These are phyloP conservation scores for Liopterus haemorrhoidalis DNA, from an alignment of 2,888 invertebrate species.

Conservation along the genomic window DNA sequence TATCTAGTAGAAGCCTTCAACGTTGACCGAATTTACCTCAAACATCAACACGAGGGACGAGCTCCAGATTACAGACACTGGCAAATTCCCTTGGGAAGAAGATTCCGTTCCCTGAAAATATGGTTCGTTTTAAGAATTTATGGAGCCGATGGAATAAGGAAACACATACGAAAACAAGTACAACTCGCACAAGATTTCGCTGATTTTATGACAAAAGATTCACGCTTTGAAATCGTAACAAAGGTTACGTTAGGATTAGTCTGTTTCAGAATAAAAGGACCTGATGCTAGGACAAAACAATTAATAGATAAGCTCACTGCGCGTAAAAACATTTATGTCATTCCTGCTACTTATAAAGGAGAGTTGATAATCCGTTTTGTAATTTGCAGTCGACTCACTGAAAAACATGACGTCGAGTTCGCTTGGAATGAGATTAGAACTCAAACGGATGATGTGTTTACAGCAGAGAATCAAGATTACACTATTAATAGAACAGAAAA, in stretches of 20 bases:
- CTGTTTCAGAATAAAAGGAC: slow-evolving; percentile 79
- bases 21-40: slow-evolving; percentile 83
- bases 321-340: slow-evolving; percentile 73
- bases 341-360: slow-evolving; percentile 65
- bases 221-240: slow-evolving; percentile 75
- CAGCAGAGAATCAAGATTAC: slow-evolving; percentile 10
- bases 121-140: slow-evolving; percentile 86
- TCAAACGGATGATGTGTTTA: slow-evolving; percentile 9
- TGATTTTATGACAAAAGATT: slow-evolving; percentile 60
- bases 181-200: slow-evolving; percentile 74
- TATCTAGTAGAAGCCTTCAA: slow-evolving; percentile 79
- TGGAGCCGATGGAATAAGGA: slow-evolving; percentile 73
- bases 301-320: slow-evolving; percentile 68
- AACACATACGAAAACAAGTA: slow-evolving; percentile 69
- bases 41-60: slow-evolving; percentile 63
- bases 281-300: slow-evolving; percentile 62
- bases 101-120: slow-evolving; percentile 86
- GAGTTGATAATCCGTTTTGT: slow-evolving; percentile 73
- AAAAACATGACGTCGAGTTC: slow-evolving; percentile 64
- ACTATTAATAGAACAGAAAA: too few species aligned
- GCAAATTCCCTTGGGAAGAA: slow-evolving; percentile 80
- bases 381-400: slow-evolving; percentile 68
- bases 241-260: slow-evolving; percentile 66
- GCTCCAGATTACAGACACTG: slow-evolving; percentile 69
- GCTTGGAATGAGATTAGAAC: slow-evolving; percentile 50